Percentiles rank a stretch among this genome's conserved stretches.
Conservation (phyloP, 2,113 vertebrate species). For the Chiloscyllium plagiosum region DNA sequence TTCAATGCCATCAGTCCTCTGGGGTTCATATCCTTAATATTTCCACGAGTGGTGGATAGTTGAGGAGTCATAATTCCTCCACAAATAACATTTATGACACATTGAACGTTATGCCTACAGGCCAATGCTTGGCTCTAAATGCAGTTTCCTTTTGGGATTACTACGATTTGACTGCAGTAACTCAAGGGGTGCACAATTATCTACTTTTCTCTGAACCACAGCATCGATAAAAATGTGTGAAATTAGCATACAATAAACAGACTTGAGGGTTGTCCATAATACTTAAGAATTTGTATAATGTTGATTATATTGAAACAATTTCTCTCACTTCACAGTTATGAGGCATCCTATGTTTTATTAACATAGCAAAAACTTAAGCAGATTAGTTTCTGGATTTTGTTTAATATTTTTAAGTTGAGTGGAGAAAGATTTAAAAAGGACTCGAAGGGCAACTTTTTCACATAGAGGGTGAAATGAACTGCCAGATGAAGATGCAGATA, state of each 20-base stretch:
- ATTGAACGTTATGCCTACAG: not conserved
- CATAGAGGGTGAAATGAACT: too few relatives aligned
- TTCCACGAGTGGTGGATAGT: not conserved
- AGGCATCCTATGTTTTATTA: constrained; percentile 22
- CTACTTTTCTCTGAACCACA: not conserved
- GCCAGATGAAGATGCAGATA: too few relatives aligned
- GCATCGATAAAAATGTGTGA: too few relatives aligned
- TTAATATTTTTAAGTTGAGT: too few relatives aligned
- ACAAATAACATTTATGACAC: not conserved
- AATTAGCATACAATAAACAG: not conserved
- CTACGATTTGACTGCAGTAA: not conserved
- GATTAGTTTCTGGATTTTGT: not conserved
- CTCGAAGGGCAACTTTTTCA: too few relatives aligned
- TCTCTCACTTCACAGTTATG: not conserved
- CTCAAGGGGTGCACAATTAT: not conserved
- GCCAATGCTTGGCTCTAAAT: not conserved
- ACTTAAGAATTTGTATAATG: not conserved
- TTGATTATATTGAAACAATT: constrained; percentile 23
- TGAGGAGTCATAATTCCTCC: too few relatives aligned
- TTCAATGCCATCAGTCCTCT: not conserved
- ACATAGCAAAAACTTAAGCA: not conserved
- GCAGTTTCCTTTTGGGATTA: not conserved
- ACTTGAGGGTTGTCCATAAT: not conserved
- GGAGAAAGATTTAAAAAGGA: too few relatives aligned
- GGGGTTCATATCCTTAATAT: not conserved